These are phyloP conservation scores for Perca fluviatilis DNA, from an alignment of 2,113 vertebrate genomes.

Conservation along the genomic window DNA sequence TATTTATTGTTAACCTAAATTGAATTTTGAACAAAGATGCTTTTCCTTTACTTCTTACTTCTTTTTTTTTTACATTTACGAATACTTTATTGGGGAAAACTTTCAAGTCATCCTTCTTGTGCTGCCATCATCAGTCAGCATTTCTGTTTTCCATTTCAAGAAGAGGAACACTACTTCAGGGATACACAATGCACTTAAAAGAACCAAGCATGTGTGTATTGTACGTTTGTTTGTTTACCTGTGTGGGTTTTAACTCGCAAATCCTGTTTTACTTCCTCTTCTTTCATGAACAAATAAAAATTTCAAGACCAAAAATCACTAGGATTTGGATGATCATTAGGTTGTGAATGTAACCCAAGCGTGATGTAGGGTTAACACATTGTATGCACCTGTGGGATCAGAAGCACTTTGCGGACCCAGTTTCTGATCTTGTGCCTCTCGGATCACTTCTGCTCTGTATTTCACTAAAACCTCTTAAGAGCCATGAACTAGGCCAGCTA, in stretches of 20 bases:
- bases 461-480: slow-evolving; percentile 40
- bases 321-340: slow-evolving; percentile 23
- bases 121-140: not conserved
- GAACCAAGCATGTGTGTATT: slow-evolving; percentile 17
- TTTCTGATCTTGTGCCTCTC: slow-evolving; percentile 20
- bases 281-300: slow-evolving; percentile 30
- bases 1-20: not conserved
- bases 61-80: slow-evolving; percentile 11
- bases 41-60: not conserved
- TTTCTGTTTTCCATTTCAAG: slow-evolving; percentile 33
- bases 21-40: not conserved
- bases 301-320: slow-evolving; percentile 18
- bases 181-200: slow-evolving; percentile 65
- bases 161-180: slow-evolving; percentile 62
- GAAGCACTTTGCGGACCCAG: slow-evolving; percentile 38
- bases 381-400: slow-evolving; percentile 8
- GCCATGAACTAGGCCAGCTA: slow-evolving; percentile 11
- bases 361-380: slow-evolving; percentile 28
- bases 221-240: slow-evolving; percentile 40
- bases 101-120: slow-evolving; percentile 10
- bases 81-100: slow-evolving; percentile 38
- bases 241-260: slow-evolving; percentile 28
- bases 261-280: not conserved
- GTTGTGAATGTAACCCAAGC: slow-evolving; percentile 1
- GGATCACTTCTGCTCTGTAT: slow-evolving; percentile 33